phyloP scores from a whole-genome alignment of 2,888 invertebrate species.

The Cosmorhoe ocellata region DNA sequence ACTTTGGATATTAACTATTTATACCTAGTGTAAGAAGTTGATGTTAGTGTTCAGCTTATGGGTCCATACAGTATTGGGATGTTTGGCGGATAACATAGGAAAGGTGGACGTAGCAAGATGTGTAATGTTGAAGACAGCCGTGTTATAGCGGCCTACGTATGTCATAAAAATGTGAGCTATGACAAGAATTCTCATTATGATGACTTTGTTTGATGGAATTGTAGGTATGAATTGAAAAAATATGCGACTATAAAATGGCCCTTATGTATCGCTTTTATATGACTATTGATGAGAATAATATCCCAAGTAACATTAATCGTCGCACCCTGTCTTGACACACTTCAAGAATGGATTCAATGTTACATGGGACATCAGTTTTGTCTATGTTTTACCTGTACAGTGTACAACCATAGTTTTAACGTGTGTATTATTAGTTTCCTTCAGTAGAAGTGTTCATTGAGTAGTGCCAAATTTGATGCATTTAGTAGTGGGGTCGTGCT shows the following conservation, averaged over 20 bases:
- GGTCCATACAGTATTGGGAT: not conserved
- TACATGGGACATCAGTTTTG: too few species aligned
- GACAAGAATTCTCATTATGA: not conserved
- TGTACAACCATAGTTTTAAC: too few species aligned
- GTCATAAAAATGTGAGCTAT: conserved; percentile 10
- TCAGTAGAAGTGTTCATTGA: not conserved
- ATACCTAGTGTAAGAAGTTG: not conserved
- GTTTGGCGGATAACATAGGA: conserved; percentile 9
- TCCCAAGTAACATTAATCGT: too few species aligned
- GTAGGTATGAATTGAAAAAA: conserved; percentile 1
- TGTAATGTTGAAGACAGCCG: not conserved
- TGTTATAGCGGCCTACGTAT: conserved; percentile 1
- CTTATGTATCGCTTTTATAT: too few species aligned
- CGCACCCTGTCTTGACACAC: too few species aligned
- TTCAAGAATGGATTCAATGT: too few species aligned
- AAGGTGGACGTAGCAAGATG: too few species aligned
- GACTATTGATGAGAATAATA: too few species aligned
- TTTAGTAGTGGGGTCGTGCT: not conserved
- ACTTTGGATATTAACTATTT: not conserved
- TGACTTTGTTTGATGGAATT: conserved; percentile 11
- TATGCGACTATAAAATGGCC: conserved; percentile 16
- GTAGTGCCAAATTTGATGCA: conserved; percentile 9
- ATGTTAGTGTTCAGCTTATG: not conserved
- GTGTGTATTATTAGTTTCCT: not conserved
- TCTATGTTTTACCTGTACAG: too few species aligned